A percentile compares a stretch with the other conserved stretches of the same genome.
phyloP scores from a whole-genome alignment of 2,797 vertebrate species.

The Leptodactylus fallax region DNA sequence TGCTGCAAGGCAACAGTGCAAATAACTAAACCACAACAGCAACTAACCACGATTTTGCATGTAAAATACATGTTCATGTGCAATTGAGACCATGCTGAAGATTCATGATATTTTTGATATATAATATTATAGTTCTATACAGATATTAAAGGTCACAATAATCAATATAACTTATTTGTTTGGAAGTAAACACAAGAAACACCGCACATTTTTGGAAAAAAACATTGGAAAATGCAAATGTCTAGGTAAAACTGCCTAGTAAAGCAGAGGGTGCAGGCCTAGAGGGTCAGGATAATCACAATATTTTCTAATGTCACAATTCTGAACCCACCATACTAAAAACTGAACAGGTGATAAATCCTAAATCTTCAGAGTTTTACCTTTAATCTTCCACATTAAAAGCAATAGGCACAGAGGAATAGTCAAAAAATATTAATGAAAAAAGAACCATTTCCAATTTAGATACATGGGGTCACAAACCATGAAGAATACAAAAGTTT shows the following conservation, averaged over 20 bases:
- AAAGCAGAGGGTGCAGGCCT: not conserved
- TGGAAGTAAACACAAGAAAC: no score
- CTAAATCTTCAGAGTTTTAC: not conserved
- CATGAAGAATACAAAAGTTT: not conserved
- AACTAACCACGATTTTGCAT: no score
- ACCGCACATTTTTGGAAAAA: not conserved
- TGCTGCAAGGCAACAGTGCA: no score
- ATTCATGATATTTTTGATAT: no score
- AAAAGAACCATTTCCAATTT: slow-evolving; percentile 19
- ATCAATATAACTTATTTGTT: no score
- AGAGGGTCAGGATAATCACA: no score
- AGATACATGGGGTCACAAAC: not conserved
- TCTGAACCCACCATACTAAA: not conserved
- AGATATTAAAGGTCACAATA: no score
- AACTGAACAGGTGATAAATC: not conserved
- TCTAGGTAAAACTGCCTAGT: not conserved
- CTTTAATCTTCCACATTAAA: slow-evolving; percentile 6
- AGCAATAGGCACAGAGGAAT: not conserved
- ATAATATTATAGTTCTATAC: no score
- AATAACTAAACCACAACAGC: no score
- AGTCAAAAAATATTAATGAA: slow-evolving; percentile 10
- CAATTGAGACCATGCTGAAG: no score
- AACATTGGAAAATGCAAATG: not conserved
- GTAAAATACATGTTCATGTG: no score
- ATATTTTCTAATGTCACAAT: not conserved